These are phyloP conservation scores for Takifugu flavidus DNA, from an alignment of 2,113 vertebrate genomes.

Conservation along the genomic window DNA sequence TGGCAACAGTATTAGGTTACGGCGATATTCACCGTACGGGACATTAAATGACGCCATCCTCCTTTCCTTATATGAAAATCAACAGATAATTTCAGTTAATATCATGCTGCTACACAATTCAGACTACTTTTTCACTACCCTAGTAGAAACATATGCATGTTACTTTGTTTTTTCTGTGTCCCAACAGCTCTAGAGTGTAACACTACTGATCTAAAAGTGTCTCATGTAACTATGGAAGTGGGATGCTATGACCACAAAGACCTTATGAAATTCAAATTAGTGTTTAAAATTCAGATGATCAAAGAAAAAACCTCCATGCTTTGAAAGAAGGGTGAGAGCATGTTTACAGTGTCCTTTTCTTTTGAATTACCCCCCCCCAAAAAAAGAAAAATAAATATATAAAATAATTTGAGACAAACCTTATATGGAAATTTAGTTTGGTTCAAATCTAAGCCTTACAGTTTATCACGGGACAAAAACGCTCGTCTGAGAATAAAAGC, in stretches of 20 bases:
- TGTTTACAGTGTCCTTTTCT: neutral
- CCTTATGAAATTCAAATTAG: constrained; percentile 50
- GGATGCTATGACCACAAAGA: constrained; percentile 1
- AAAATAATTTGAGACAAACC: too few species aligned
- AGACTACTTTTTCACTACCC: too few species aligned
- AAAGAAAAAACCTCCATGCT: constrained; percentile 15
- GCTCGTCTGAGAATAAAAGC: neutral
- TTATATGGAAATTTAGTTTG: neutral
- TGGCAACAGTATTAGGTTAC: neutral
- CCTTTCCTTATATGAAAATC: too few species aligned
- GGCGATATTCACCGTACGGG: too few species aligned
- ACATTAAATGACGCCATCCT: too few species aligned
- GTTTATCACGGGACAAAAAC: neutral
- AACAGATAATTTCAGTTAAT: too few species aligned
- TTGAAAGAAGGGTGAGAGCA: neutral
- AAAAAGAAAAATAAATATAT: too few species aligned
- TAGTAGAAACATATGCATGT: too few species aligned
- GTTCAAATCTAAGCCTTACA: neutral
- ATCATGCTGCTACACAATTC: too few species aligned
- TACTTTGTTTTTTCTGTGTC: too few species aligned
- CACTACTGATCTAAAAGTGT: neutral
- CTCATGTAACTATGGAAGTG: constrained; percentile 19
- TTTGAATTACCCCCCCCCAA: neutral
- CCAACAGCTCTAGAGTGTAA: too few species aligned
- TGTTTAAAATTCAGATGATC: constrained; percentile 25